Conservation (phyloP, 2,888 invertebrate genomes). For the Cordilura impudica region DNA sequence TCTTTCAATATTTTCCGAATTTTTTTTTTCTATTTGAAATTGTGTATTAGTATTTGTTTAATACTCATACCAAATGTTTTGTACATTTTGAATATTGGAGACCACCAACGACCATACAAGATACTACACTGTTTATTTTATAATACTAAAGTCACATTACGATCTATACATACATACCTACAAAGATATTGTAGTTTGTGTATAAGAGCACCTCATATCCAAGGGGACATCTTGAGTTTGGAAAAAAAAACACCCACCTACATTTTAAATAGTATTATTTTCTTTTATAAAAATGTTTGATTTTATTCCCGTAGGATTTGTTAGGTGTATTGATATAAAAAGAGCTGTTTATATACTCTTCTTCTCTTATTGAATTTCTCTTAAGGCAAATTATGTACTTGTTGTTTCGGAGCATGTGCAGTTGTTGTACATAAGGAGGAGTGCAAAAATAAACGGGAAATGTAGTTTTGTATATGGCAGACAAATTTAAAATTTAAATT, state of each 20-base stretch:
- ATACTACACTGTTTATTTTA: slow-evolving; percentile 54
- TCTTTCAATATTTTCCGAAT: neutral
- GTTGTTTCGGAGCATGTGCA: slow-evolving; percentile 20
- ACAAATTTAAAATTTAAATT: slow-evolving; percentile 46
- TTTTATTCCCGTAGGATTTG: slow-evolving; percentile 33
- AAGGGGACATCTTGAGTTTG: slow-evolving; percentile 49
- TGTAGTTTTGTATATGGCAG: slow-evolving; percentile 35
- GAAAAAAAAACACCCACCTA: slow-evolving; percentile 12
- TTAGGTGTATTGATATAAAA: neutral
- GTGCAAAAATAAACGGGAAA: neutral
- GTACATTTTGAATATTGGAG: slow-evolving; percentile 12
- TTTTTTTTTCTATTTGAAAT: slow-evolving; percentile 4
- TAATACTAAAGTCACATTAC: slow-evolving; percentile 49
- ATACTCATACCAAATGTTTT: slow-evolving; percentile 21
- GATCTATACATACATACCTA: neutral
- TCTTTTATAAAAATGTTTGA: neutral
- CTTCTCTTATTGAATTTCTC: neutral
- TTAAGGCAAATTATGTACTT: neutral
- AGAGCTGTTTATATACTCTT: slow-evolving; percentile 32
- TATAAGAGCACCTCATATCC: slow-evolving; percentile 46
- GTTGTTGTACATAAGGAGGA: neutral
- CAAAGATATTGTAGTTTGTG: neutral
- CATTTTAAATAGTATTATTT: neutral
- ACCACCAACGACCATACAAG: slow-evolving; percentile 36
- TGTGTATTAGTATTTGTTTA: slow-evolving; percentile 45